Conservation (phyloP, 2,888 invertebrate species). For the Gymnosoma rotundatum region DNA sequence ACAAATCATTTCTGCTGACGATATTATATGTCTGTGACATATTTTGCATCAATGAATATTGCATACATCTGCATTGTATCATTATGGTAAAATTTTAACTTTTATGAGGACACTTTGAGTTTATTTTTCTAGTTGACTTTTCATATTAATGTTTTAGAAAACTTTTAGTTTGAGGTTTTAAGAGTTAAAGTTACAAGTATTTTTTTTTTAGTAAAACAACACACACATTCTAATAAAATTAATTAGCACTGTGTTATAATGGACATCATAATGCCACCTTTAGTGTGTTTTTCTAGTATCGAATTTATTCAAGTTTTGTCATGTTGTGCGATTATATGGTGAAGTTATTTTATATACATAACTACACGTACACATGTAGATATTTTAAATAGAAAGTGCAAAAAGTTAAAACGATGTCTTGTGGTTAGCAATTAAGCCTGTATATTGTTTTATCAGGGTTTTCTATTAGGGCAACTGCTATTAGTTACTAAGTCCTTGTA, state of each 20-base stretch:
- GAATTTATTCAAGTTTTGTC: conserved; percentile 24
- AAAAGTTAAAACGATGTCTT: conserved; percentile 47
- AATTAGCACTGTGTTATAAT: conserved; percentile 78
- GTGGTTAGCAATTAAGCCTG: conserved; percentile 20
- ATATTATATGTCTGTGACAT: background rate
- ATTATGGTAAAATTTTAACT: conserved; percentile 47
- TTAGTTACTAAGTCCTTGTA: too few species aligned
- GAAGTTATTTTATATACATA: conserved; percentile 12
- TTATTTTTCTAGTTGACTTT: conserved; percentile 11
- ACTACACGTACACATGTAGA: background rate
- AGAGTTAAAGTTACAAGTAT: background rate
- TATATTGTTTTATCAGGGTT: background rate
- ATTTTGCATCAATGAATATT: conserved; percentile 41
- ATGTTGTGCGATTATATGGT: conserved; percentile 55
- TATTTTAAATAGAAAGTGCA: conserved; percentile 5
- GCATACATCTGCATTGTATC: conserved; percentile 61
- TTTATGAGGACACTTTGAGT: conserved; percentile 7
- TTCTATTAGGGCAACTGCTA: background rate
- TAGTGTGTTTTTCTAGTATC: conserved; percentile 35
- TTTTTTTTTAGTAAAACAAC: background rate
- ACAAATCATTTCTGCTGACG: background rate
- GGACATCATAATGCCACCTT: conserved; percentile 71
- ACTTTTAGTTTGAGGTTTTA: background rate
- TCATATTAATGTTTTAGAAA: conserved; percentile 4
- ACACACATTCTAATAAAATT: conserved; percentile 75